These are phyloP conservation scores for Sciaenops ocellatus DNA, from an alignment of 2,797 vertebrate genomes.

Conservation along the genomic window DNA sequence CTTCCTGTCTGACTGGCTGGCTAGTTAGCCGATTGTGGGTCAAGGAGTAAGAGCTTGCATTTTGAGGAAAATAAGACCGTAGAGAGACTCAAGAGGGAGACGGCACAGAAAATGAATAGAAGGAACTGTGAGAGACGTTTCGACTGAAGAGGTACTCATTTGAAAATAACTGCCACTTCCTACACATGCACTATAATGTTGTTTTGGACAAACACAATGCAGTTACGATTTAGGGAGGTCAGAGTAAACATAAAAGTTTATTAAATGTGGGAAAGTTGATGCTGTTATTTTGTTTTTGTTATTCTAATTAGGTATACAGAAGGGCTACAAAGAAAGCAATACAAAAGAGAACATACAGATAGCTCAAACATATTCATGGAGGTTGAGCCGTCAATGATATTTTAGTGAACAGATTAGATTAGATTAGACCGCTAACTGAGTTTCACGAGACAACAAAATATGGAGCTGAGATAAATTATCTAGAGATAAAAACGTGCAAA, in stretches of 20 bases:
- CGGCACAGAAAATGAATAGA: slow-evolving; percentile 26
- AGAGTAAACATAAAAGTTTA: slow-evolving; percentile 7
- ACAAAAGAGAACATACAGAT: neutral
- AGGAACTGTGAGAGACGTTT: slow-evolving; percentile 10
- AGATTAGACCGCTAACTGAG: neutral
- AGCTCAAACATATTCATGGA: neutral
- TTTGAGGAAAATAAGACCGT: slow-evolving; percentile 71
- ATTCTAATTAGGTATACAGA: neutral
- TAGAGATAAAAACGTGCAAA: slow-evolving; percentile 29
- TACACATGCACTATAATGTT: slow-evolving; percentile 37
- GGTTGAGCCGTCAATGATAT: neutral
- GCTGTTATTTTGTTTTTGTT: neutral
- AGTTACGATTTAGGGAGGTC: neutral
- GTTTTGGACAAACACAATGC: slow-evolving; percentile 3
- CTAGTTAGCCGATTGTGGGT: slow-evolving; percentile 50
- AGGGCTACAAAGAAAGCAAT: neutral
- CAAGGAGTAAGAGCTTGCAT: slow-evolving; percentile 86
- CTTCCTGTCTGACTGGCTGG: slow-evolving; percentile 53
- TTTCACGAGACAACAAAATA: slow-evolving; percentile 20
- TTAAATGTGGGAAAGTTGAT: neutral
- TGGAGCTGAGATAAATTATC: slow-evolving; percentile 37
- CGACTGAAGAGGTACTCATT: neutral
- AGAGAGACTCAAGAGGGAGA: slow-evolving; percentile 28
- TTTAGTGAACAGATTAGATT: neutral
- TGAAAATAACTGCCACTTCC: neutral